These are phyloP conservation scores for Apis florea DNA, from an alignment of 1,140 invertebrate genomes.

Conservation along the genomic window DNA sequence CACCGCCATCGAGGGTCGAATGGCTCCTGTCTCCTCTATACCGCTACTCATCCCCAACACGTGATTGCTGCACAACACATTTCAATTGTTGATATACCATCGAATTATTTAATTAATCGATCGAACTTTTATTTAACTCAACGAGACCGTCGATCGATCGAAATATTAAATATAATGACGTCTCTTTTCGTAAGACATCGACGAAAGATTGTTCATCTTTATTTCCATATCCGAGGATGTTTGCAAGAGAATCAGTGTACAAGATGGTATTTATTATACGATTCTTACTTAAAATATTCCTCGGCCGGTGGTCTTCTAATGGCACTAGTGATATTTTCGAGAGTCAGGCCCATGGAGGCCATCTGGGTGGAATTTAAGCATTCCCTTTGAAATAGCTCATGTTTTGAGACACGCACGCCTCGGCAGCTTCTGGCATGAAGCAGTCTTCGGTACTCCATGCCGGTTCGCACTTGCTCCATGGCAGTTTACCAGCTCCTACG, in stretches of 20 bases:
- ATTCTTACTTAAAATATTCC: constrained; percentile 90
- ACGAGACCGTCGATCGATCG: neutral
- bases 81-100: neutral
- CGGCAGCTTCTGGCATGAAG: constrained; percentile 85
- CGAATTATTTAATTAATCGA: neutral
- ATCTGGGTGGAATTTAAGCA: constrained; percentile 80
- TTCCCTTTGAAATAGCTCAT: constrained; percentile 84
- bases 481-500: constrained; percentile 81
- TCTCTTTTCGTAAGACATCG: neutral
- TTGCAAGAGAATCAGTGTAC: no score
- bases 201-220: no score
- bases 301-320: constrained; percentile 87
- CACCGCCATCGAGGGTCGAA: constrained; percentile 84
- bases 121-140: neutral
- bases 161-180: neutral
- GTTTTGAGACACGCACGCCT: constrained; percentile 82
- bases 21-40: constrained; percentile 87
- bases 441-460: constrained; percentile 89
- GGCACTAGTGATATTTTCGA: constrained; percentile 78
- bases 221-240: no score
- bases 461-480: constrained; percentile 89
- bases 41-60: constrained; percentile 87
- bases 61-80: constrained; percentile 81
- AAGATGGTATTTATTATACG: neutral
- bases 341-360: constrained; percentile 71